Evolutionary conservation across 2,113 vertebrate genomes (phyloP).

Genomic region (Pseudorectes ferrugineus): DNA sequence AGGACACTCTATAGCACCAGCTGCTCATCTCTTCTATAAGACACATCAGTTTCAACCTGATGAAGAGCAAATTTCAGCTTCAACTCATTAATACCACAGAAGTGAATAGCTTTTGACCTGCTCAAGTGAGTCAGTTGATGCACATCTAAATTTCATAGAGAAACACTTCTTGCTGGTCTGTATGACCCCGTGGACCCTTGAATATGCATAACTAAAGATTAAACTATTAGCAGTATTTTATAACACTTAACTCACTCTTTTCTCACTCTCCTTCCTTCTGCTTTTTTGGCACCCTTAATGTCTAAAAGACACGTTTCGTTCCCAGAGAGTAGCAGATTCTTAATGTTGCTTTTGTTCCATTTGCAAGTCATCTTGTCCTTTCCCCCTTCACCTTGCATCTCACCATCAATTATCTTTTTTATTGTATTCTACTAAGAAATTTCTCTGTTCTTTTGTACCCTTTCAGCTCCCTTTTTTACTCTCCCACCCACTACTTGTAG

Average conservation of each 20-base stretch:
- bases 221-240: neutral
- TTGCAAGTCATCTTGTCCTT: neutral
- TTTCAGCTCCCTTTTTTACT: neutral
- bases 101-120: neutral
- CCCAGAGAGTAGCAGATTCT: neutral
- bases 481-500: neutral
- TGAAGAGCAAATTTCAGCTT: neutral
- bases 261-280: neutral
- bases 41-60: neutral
- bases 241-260: neutral
- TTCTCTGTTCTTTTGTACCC: neutral
- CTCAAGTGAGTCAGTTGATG: neutral
- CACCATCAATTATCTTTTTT: neutral
- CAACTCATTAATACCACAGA: neutral
- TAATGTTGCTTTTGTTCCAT: neutral
- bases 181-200: neutral
- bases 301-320: neutral
- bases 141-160: neutral
- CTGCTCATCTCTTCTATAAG: neutral
- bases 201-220: neutral
- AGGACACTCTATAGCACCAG: neutral
- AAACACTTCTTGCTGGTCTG: neutral
- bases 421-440: neutral
- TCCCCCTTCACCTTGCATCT: neutral
- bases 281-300: neutral